These are phyloP conservation scores for Orchesella cincta DNA, from an alignment of 1,140 invertebrate genomes.

Conservation along the genomic window DNA sequence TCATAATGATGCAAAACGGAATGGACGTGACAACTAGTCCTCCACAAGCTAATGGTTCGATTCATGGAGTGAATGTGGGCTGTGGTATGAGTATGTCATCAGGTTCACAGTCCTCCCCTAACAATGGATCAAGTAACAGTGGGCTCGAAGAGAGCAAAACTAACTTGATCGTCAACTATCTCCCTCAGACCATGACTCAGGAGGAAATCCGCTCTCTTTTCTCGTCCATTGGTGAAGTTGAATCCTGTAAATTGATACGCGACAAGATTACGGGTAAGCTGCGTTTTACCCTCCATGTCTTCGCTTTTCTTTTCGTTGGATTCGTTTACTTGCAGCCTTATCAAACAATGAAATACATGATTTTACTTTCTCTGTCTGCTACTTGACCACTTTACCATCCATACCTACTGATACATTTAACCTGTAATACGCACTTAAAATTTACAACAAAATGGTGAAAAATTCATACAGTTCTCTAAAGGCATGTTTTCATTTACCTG, in stretches of 20 bases:
- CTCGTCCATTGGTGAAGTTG: slow-evolving; percentile 96
- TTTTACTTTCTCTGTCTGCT: too few species aligned
- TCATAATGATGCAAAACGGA: slow-evolving; percentile 79
- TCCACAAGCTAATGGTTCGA: slow-evolving; percentile 65
- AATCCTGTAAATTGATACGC: slow-evolving; percentile 97
- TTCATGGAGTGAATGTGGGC: slow-evolving; percentile 52
- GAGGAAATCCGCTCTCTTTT: slow-evolving; percentile 97
- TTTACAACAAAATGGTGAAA: too few species aligned
- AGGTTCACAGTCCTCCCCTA: slow-evolving; percentile 43
- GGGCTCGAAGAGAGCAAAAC: slow-evolving; percentile 89
- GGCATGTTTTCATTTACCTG: too few species aligned
- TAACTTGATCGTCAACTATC: slow-evolving; percentile 99
- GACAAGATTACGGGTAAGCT: slow-evolving; percentile 93
- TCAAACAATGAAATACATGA: too few species aligned
- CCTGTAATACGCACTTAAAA: too few species aligned
- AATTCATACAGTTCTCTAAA: too few species aligned
- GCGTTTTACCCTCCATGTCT: too few species aligned
- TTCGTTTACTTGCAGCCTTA: too few species aligned
- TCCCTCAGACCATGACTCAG: slow-evolving; percentile 99
- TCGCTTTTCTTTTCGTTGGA: too few species aligned
- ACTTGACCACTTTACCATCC: too few species aligned
- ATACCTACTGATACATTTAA: too few species aligned
- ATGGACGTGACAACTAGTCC: slow-evolving; percentile 62
- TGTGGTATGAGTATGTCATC: slow-evolving; percentile 44
- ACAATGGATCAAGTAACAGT: slow-evolving; percentile 44